Base-by-base conservation (phyloP, 2,113 vertebrate genomes). In the Paedocypris sp. region DNA sequence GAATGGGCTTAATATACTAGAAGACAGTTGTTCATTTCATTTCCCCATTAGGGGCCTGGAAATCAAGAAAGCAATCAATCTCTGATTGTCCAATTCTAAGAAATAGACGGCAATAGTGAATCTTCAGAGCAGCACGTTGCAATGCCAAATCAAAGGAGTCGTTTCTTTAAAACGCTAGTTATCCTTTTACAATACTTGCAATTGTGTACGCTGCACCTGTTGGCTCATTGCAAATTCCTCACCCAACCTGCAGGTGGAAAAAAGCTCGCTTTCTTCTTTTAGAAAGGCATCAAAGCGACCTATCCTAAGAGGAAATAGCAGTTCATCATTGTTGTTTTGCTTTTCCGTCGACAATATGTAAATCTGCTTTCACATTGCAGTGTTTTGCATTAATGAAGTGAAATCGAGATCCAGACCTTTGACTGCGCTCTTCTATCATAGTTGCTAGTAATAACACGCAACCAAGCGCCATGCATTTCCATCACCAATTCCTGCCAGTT, bases 311-410 rank as follows among this genome's bases (percentile, higher is more conserved):
- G 61, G 38, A 26, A 52, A 62, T 60, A 73, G 62, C 73, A 64
- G 50, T 64, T 75, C 54, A 49, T 68, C 58, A 38, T 41, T 67
- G 68, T 69, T 78, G 77, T 78, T 80, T 76, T 78, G 75, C 70
- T 76, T 77, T 74, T 75, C 62, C 52, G 64, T 65, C 68, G 64
- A 69, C 45, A 16, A 18, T 58, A 77, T 80, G 80, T 70, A 78
- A 77, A 80, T 78, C 61, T 47, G 22, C 25, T 49, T 29, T 60
- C 50, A 67, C 66, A 75, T 69, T 76, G 70, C 18, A 35, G 15
- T 39, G 36, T 67, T 72, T 33, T 54, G 64, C 75, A 72, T 73
- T 80, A 77, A 78, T 82, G 75, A 79, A 67, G 72, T 71, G 71
- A 76, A 79, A 72, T 76, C 64, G 66, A 73, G 73, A 45, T 64